phyloP scores from a whole-genome alignment of 2,888 invertebrate genomes.

The Pyrochroa serraticornis region DNA sequence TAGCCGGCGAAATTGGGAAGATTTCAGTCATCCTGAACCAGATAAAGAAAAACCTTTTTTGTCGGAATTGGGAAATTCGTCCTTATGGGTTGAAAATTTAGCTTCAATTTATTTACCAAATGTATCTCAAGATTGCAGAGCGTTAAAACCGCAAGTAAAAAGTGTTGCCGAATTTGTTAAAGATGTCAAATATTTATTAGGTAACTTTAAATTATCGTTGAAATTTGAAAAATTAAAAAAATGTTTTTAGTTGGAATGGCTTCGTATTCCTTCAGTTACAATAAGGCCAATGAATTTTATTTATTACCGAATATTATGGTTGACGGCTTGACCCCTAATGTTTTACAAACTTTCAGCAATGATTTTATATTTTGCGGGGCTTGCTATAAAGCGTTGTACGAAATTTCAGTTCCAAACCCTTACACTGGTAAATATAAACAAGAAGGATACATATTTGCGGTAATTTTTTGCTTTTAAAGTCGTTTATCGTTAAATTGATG shows the following conservation, averaged over 20 bases:
- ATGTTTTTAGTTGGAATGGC: conserved; percentile 52
- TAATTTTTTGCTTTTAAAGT: conserved; percentile 32
- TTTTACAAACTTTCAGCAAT: conserved; percentile 46
- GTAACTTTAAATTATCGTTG: conserved; percentile 29
- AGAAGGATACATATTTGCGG: conserved; percentile 52
- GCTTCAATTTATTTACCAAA: conserved; percentile 42
- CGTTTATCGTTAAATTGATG: conserved; percentile 22
- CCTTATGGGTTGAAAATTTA: conserved; percentile 49
- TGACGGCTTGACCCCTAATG: conserved; percentile 47
- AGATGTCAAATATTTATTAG: conserved; percentile 50
- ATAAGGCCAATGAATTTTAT: conserved; percentile 43
- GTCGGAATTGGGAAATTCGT: conserved; percentile 49
- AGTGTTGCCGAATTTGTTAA: conserved; percentile 44
- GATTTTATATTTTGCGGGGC: conserved; percentile 49
- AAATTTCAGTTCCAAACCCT: conserved; percentile 46
- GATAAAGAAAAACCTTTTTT: conserved; percentile 53
- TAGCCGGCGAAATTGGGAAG: conserved; percentile 51
- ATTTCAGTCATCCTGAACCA: conserved; percentile 47
- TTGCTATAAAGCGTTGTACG: conserved; percentile 51
- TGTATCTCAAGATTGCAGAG: conserved; percentile 25
- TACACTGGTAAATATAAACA: conserved; percentile 45
- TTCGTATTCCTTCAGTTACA: conserved; percentile 48
- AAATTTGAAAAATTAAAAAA: conserved; percentile 6
- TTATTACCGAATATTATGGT: conserved; percentile 45
- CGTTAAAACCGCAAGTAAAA: conserved; percentile 37